Conservation (phyloP, 2,797 vertebrate species). For the Perdix hodgsoniae region DNA sequence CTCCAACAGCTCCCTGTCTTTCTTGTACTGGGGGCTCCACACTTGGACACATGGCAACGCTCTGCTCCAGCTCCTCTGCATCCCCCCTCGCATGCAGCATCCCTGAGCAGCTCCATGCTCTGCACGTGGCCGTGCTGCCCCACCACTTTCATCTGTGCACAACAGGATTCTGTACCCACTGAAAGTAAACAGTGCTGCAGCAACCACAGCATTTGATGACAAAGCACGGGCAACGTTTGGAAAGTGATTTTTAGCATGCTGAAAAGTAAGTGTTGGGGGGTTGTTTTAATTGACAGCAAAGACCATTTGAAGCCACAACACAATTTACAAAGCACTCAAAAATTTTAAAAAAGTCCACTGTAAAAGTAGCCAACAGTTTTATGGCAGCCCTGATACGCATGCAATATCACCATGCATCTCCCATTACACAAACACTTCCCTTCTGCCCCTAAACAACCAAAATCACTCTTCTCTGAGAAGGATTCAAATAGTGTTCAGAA, state of each 20-base stretch:
- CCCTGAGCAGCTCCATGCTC: neutral
- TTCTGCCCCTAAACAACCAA: neutral
- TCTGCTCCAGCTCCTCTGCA: neutral
- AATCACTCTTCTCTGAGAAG: neutral
- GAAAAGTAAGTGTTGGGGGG: neutral
- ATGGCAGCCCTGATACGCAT: neutral
- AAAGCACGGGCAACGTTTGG: accelerated
- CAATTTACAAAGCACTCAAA: neutral
- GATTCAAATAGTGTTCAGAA: neutral
- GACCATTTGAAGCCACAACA: neutral
- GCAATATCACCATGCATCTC: neutral
- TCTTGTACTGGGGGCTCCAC: too few relatives aligned
- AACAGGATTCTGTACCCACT: neutral
- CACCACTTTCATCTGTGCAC: neutral
- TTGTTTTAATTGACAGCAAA: neutral
- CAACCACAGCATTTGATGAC: neutral
- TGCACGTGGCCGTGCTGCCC: accelerated
- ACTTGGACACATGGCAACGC: neutral
- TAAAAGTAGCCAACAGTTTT: neutral
- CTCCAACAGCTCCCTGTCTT: too few relatives aligned
- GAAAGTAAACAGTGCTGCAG: neutral
- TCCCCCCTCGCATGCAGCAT: neutral
- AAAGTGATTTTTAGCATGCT: neutral
- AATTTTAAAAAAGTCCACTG: neutral
- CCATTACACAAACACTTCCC: neutral